Percentiles rank a stretch among this genome's conserved stretches.
phyloP scores from a whole-genome alignment of 37 sponge, comb jelly and placozoan genomes.

The Geodia barretti region DNA sequence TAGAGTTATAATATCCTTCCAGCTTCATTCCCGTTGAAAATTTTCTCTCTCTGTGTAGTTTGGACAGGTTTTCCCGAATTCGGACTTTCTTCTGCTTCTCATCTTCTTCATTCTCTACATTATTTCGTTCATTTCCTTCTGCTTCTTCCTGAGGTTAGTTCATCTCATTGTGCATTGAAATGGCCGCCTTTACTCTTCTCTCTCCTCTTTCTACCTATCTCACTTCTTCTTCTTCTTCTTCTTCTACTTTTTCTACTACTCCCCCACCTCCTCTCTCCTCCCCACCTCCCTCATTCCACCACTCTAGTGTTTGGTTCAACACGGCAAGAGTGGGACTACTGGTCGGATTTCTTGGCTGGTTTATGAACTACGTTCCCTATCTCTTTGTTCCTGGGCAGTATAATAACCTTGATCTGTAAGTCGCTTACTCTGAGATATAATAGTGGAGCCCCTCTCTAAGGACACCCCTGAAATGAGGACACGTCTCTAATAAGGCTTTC shows the following conservation, averaged over 20 bases:
- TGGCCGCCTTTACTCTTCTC: no score
- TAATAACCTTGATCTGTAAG: constrained; percentile 41
- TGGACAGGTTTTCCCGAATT: constrained; percentile 32
- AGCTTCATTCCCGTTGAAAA: neutral
- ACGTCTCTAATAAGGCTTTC: no score
- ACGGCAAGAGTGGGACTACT: constrained; percentile 75
- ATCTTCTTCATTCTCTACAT: constrained; percentile 55
- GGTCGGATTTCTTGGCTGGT: constrained; percentile 80
- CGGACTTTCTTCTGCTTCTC: constrained; percentile 60
- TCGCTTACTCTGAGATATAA: no score
- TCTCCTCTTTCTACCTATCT: no score
- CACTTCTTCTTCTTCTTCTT: neutral
- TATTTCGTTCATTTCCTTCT: constrained; percentile 61
- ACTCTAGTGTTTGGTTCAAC: constrained; percentile 77
- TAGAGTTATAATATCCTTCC: neutral
- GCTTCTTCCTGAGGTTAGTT: constrained; percentile 66
- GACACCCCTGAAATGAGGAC: no score
- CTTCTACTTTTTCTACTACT: neutral
- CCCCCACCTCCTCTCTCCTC: neutral
- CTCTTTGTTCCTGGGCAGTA: constrained; percentile 51
- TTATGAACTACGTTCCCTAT: constrained; percentile 64
- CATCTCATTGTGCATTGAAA: neutral
- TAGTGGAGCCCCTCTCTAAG: no score
- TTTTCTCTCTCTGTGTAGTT: no score
- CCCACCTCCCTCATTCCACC: neutral